Evolutionary conservation across 1,140 invertebrate species (phyloP), one percentile per base, ranked within the genome.

Genomic region (Scaptodrosophila lebanonensis): DNA sequence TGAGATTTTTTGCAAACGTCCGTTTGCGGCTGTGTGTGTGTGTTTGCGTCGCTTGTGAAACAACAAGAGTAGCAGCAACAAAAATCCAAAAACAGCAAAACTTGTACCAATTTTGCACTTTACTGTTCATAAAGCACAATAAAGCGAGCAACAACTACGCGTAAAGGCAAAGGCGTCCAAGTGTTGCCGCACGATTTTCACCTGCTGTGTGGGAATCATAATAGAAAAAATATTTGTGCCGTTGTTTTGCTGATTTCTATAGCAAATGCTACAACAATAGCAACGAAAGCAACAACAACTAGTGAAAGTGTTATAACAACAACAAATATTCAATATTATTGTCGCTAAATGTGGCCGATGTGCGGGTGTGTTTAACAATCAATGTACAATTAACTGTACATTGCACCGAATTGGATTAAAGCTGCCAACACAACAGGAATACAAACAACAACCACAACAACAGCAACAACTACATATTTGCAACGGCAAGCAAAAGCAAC

Each of bases 291-390:
- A 15, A 35, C 35, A 66, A 47, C 58, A 44, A 49, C 49, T 54
- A 73, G 73, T 79, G 75, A 79, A 77, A 77, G 73, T 72, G 48
- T 47, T 43, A 58, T 66, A 49, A 32, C 56, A 40, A 35, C 33
- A 62, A 38, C 33, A 47, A 44, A 15, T 30, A 44, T 52, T 45
- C 53, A 40, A 49, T 57, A 32, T 45, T 66, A 13, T 43, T 25
- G 11, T n/a, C n/a, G n/a, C 22, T 25, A 25, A 25, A 4, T 25
- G 22, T 25, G 22, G 3, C 8, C 3, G 8, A 3, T 25, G 22
- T 25, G 8, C 22, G 8, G n/a, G 44, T 49, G 30, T 40, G 36
- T 42, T 25, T 43, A 49, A 35, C 32, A 42, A 18, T 27, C 32
- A 15, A 9, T 30, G 32, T 45, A 38, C 50, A 18, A 15, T 29